Percentiles rank a stretch among this genome's conserved stretches.
Conservation (phyloP, 2,888 invertebrate genomes). For the Chymomyza procnemis region DNA sequence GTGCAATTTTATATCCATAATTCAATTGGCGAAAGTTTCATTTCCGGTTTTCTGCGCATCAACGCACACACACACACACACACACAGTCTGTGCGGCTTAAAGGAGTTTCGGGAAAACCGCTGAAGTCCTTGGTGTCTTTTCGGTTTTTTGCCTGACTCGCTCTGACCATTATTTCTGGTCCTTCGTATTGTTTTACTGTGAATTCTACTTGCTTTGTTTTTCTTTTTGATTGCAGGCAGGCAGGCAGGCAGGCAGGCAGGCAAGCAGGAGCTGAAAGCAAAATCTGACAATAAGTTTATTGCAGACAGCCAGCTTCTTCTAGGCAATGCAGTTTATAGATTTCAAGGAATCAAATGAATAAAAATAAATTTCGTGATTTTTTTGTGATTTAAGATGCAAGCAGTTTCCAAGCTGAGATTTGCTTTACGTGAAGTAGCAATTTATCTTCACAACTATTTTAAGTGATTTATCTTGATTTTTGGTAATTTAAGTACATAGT, state of each 20-base stretch:
- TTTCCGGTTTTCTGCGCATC: conserved; percentile 38
- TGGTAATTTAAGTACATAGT: no score
- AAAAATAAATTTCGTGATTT: no score
- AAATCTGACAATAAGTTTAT: not conserved
- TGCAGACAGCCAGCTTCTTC: no score
- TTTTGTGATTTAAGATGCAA: no score
- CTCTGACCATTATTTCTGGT: not conserved
- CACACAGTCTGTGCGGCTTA: not conserved
- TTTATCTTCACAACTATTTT: no score
- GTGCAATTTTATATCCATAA: conserved; percentile 48
- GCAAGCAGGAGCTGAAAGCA: not conserved
- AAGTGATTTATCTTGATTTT: no score
- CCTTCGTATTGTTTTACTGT: not conserved
- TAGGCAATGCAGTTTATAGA: no score
- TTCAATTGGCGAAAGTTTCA: conserved; percentile 53
- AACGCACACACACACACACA: conserved; percentile 12
- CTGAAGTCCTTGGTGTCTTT: not conserved
- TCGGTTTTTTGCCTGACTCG: not conserved
- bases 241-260: not conserved
- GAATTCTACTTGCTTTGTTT: not conserved
- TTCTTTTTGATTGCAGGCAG: not conserved
- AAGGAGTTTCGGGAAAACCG: not conserved
- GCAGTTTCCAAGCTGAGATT: no score
- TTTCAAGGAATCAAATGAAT: no score
- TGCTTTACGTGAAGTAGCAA: no score